Evolutionary conservation across 2,888 invertebrate genomes (phyloP), one percentile per base, ranked within the genome.

Genomic region (Ichneumoninae sp.): DNA sequence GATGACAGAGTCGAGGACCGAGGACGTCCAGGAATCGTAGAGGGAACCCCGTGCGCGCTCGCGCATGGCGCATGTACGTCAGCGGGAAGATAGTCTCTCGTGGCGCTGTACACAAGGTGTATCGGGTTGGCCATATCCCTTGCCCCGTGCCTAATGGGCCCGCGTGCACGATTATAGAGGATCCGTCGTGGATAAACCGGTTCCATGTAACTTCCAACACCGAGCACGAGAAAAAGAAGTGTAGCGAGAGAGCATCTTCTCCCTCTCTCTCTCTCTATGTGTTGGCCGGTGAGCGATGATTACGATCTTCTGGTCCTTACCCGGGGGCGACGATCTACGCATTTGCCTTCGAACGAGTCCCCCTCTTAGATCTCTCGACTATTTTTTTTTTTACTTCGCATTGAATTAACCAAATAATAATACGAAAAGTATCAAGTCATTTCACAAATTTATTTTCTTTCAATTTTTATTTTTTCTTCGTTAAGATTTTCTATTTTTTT

Each of bases 161-260:
- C 63, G 86, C 73, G 65, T 75, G 76, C 73, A 82, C 83, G 86
- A 86, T 86, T 86, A 85, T 75, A 75, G 82, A 85, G 83, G 83
- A 87, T 86, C 81, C 87, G 78, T 69, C 79, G 84, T 86, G 82
- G 68, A 83, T 16, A 83, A 86, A 87, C 87, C 87, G 85, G 87
- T 87, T 87, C 73, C 85, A 81, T 44, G 44, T 85, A 85, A 85
- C 85, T 82, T 71, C 19, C 47, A 81, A 44, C 44, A 16, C 13
- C 63, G 76, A 47, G 78, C 74, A 30, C 50, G 74, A 68, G 33
- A 60, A 57, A 71, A 75, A 40, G 50, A 76, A 71, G 65, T 75
- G 75, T 60, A 73, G 71, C 77, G 75, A 44, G 47, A 13, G 22
- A 71, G 44, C 16, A 44, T 36, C 44, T 16, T 44, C 16, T 44